Base-by-base conservation (phyloP, 2,888 invertebrate genomes). In the Plebejus anna region DNA sequence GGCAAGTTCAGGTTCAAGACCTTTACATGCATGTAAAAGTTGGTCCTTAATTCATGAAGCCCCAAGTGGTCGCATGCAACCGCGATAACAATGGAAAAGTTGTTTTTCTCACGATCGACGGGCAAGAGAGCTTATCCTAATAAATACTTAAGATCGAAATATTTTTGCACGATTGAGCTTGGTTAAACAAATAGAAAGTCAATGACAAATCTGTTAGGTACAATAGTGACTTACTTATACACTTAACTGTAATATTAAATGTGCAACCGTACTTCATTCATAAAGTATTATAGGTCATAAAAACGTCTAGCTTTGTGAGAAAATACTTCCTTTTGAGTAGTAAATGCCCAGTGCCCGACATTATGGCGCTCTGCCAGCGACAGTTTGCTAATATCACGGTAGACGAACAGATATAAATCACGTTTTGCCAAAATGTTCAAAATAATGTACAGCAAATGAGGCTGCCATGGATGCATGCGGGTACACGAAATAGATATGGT, bases 291-390 rank as follows among this genome's bases (percentile, higher is more conserved):
- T 81, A 80, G 80, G 81, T 83, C 82, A 88, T 89, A 88, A 89
- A 89, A 88, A 87, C 84, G 89, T 89, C 88, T 84, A 83, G 84
- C 83, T 85, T 84, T 86, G 83, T 85, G 84, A 88, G 83, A 83
- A 82, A 87, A 83, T 83, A 85, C 85, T 89, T 88, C 89, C 89
- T 89, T 84, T 84, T 79, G 81, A 83, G 83, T 80, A 81, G 84
- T 84, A 85, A 77, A 76, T 79, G 84, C 84, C 85, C 85, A 86
- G 84, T 82, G 84, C 85, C 84, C 84, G 83, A 82, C 84, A 87
- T 89, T 89, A 90, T 91, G 91, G 91, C 91, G 82, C 80, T 78
- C 81, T 84, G 91, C 92, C 91, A 91, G 83, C 85, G 83, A 82
- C 85, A 87, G 84, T 87, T 84, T 85, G 86, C 85, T 88, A 89